Conservation (phyloP, 2,113 vertebrate species). For the Nothocercus julius region DNA sequence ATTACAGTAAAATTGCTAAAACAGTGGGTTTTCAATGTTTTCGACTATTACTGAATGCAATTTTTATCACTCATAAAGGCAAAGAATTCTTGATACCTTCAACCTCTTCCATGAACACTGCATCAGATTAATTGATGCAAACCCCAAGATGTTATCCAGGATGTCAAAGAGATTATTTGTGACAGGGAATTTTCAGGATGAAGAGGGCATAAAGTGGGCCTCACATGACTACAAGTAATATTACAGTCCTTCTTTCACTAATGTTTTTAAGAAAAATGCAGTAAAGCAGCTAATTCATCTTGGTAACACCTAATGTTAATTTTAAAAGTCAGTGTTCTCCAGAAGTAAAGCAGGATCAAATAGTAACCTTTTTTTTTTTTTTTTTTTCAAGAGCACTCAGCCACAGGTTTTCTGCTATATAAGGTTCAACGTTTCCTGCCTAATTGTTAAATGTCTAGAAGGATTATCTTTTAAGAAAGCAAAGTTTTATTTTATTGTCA, state of each 20-base stretch:
- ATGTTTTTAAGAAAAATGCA: not conserved
- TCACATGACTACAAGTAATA: not conserved
- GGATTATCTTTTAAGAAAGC: slow-evolving; percentile 23
- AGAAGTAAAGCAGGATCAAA: not conserved
- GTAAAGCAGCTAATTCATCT: not conserved
- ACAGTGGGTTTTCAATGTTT: not conserved
- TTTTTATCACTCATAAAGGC: not conserved
- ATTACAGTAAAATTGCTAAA: not conserved
- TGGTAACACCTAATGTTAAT: not conserved
- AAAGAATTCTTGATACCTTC: not conserved
- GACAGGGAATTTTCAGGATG: not conserved
- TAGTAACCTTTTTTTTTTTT: not conserved
- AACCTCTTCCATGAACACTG: not conserved
- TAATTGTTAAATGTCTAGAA: slow-evolving; percentile 5
- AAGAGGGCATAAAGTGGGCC: not conserved
- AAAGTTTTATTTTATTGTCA: slow-evolving; percentile 8
- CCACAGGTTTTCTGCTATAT: not conserved
- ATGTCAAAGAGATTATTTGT: not conserved
- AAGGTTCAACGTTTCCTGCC: not conserved
- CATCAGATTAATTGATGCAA: not conserved
- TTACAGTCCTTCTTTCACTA: not conserved
- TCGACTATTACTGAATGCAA: not conserved
- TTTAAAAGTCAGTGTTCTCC: not conserved
- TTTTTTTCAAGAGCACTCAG: not conserved
- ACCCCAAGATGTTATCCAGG: not conserved